These are phyloP conservation scores for Trissoscelio sp. DNA, from an alignment of 2,888 invertebrate genomes.

Conservation along the genomic window DNA sequence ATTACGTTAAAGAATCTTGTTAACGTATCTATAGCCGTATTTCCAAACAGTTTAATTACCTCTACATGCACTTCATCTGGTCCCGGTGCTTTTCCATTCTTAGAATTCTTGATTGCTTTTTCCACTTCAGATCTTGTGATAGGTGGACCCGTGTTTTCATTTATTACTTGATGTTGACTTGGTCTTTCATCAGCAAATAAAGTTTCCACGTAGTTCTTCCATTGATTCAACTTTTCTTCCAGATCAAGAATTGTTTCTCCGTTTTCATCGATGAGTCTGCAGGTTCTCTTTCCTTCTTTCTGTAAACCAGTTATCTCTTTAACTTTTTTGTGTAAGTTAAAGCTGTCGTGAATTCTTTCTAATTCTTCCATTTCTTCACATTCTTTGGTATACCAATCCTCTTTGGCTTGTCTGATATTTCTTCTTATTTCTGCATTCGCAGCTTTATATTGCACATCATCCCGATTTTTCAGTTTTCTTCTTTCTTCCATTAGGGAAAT, in stretches of 20 bases:
- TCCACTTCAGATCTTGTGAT: neutral
- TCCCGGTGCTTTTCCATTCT: constrained; percentile 2
- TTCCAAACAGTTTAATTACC: neutral
- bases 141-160: neutral
- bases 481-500: neutral
- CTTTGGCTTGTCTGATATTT: neutral
- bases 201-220: neutral
- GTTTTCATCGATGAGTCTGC: neutral
- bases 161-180: neutral
- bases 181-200: neutral
- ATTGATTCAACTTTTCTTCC: neutral
- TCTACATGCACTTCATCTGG: neutral
- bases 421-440: neutral
- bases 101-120: neutral
- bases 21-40: neutral
- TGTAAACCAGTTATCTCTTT: neutral
- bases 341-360: neutral
- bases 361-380: constrained; percentile 2
- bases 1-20: neutral
- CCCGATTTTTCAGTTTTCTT: neutral
- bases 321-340: neutral
- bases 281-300: neutral
- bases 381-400: neutral
- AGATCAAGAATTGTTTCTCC: neutral
- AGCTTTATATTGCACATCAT: neutral